Evolutionary conservation across 2,888 invertebrate species (phyloP).

Genomic region (Ischnus inquisitorius): DNA sequence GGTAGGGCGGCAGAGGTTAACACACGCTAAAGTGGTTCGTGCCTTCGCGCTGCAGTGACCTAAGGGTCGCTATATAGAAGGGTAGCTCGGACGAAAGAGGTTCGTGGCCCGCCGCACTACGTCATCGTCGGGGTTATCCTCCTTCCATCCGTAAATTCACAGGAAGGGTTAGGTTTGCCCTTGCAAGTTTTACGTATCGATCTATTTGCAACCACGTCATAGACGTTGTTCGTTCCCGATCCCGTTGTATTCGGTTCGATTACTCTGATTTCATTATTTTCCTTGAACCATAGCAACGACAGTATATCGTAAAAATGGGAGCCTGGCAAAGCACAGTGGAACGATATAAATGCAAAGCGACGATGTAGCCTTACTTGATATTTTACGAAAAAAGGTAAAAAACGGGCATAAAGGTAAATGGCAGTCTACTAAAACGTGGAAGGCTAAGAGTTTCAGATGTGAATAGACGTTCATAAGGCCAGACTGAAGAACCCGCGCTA

Average conservation of each 20-base stretch:
- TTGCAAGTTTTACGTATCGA: conserved; percentile 43
- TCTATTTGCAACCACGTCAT: conserved; percentile 6
- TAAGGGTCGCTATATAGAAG: not conserved
- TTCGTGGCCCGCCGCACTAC: conserved; percentile 12
- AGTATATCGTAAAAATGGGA: too few relatives aligned
- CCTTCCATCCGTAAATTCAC: not conserved
- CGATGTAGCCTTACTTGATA: not conserved
- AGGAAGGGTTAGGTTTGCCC: not conserved
- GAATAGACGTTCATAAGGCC: conserved; percentile 13
- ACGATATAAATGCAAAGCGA: not conserved
- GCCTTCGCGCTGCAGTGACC: conserved; percentile 58
- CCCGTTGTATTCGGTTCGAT: not conserved
- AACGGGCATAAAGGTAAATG: not conserved
- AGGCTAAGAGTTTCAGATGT: conserved; percentile 24
- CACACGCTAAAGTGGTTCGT: conserved; percentile 74
- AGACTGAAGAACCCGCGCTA: not conserved
- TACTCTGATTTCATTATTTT: not conserved
- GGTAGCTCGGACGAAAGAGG: conserved; percentile 34
- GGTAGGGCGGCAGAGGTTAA: conserved; percentile 70
- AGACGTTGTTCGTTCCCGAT: conserved; percentile 2
- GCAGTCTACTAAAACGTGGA: conserved; percentile 5
- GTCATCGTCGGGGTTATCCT: not conserved
- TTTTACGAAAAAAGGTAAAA: not conserved
- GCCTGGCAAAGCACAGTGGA: too few relatives aligned
- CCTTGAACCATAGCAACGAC: not conserved